These are phyloP conservation scores for Vollenhovia emeryi DNA, from an alignment of 1,140 invertebrate species.

Conservation along the genomic window DNA sequence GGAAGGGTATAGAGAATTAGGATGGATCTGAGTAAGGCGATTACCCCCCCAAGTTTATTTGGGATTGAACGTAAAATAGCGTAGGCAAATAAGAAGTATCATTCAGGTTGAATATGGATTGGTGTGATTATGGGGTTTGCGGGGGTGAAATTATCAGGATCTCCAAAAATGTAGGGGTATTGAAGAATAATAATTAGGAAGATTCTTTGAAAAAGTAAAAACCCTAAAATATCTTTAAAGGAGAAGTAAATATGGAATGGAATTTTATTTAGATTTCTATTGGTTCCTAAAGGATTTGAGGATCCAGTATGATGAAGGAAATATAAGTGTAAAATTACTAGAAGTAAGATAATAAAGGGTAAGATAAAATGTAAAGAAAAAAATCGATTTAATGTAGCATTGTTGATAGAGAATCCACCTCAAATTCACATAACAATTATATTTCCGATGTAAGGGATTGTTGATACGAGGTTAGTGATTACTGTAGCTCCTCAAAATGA, in stretches of 20 bases:
- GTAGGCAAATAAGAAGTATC: not conserved
- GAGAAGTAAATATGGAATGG: not conserved
- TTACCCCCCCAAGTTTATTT: not conserved
- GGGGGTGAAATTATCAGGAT: not conserved
- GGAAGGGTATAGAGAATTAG: not conserved
- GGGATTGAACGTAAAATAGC: not conserved
- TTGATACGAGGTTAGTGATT: not conserved
- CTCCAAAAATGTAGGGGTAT: not conserved
- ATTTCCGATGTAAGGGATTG: not conserved
- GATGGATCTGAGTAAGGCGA: not conserved
- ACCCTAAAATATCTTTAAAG: not conserved
- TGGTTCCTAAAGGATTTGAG: not conserved
- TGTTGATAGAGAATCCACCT: not conserved
- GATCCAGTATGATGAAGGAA: not conserved
- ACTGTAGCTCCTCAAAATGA: not conserved
- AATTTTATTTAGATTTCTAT: not conserved
- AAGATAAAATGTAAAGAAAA: conserved; percentile 76
- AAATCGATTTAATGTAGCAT: conserved; percentile 55
- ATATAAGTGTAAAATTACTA: not conserved
- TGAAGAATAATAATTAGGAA: not conserved
- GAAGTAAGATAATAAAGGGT: not conserved
- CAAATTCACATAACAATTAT: not conserved
- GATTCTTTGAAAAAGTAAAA: not conserved
- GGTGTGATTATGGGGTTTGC: not conserved
- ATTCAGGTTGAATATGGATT: not conserved